Evolutionary conservation across 2,797 vertebrate genomes (phyloP).

Genomic region (Aplochiton taeniatus): DNA sequence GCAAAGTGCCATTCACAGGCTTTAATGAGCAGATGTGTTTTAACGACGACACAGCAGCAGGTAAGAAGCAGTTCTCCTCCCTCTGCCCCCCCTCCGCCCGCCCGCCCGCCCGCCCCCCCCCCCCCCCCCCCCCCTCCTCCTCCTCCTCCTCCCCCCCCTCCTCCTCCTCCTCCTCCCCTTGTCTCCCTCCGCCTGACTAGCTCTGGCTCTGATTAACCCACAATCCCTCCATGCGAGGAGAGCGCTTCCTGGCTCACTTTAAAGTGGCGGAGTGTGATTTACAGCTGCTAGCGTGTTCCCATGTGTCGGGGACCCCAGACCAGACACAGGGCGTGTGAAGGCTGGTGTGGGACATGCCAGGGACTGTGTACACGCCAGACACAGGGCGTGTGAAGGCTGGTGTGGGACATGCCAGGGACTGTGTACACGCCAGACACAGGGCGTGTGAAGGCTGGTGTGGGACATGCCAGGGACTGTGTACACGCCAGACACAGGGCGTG

Average conservation of each 20-base stretch:
- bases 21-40: conserved; percentile 50
- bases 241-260: conserved; percentile 53
- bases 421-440: background rate
- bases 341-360: conserved; percentile 13
- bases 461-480: too few species aligned
- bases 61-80: conserved; percentile 7
- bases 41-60: conserved; percentile 16
- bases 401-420: background rate
- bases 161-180: conserved; percentile 27
- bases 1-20: conserved; percentile 38
- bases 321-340: background rate
- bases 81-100: background rate
- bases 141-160: background rate
- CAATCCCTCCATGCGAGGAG: conserved; percentile 49
- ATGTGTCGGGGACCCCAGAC: too few species aligned
- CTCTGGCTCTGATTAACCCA: conserved; percentile 68
- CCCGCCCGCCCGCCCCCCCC: conserved; percentile 10
- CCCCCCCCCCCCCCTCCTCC: background rate
- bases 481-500: too few species aligned
- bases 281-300: conserved; percentile 33
- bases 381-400: background rate
- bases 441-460: too few species aligned
- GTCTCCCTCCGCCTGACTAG: conserved; percentile 27
- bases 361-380: conserved; percentile 33
- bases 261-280: conserved; percentile 59